Evolutionary conservation across 2,113 vertebrate genomes (phyloP), one percentile per base, ranked within the genome.

Genomic region (Alligator sinensis): DNA sequence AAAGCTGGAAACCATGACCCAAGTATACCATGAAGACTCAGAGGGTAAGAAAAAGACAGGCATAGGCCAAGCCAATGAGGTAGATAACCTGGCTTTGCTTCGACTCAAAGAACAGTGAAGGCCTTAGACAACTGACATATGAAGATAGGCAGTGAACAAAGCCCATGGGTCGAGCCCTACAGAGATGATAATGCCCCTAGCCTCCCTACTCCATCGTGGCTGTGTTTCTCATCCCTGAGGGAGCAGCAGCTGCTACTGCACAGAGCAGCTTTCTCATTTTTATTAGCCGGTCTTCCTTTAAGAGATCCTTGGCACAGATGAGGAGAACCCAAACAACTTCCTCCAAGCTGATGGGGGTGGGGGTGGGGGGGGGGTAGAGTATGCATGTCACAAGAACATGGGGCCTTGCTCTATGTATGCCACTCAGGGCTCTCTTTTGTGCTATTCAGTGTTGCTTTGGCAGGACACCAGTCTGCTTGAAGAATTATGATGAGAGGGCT

Each of bases 171-270:
- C 0, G 1, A 84, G n/a, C 6, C 18, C 63, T 61, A 12, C 80
- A n/a, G 9, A 28, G 9, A 30, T 77, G 66, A 5, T 4, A 59
- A 30, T 1, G 2, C 47, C 78, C 2, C 6, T 19, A 77, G 47
- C 68, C 60, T 2, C 2, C 17, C 63, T 11, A 24, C 76, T 47
- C 82, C 54, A 5, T 54, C 7, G 11, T 19, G 3, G 14, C 30
- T 28, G 10, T 10, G 38, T 25, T 47, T 5, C 12, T 16, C 12
- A 5, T 16, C 21, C 15, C 3, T 8, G 0, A 55, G 12, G 59
- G 5, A 62, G 59, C 5, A 21, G 64, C 55, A 55, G 77, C 74
- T 62, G 34, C 55, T 38, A 6, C 13, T 58, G 27, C 59, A 55
- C 11, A 24, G 21, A 66, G 25, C 6, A 11, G 13, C 28, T n/a